Evolutionary conservation across 2,888 invertebrate genomes (phyloP).

Genomic region (Chesias legatella): DNA sequence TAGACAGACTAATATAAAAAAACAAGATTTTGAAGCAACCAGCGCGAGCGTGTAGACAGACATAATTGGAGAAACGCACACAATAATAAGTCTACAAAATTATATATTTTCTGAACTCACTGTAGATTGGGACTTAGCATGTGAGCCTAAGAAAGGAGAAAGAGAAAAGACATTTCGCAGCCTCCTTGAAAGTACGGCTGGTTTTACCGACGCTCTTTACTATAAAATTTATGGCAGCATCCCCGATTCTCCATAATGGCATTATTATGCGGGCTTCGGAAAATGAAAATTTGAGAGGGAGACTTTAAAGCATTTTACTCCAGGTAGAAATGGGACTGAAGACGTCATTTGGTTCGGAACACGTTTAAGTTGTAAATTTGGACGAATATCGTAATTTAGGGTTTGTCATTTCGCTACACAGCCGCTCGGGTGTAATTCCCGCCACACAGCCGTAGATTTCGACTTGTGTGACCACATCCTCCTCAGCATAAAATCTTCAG

Average conservation of each 20-base stretch:
- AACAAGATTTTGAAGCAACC: neutral
- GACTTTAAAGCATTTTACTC: constrained; percentile 25
- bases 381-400: neutral
- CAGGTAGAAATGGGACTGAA: constrained; percentile 10
- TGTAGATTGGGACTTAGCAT: constrained; percentile 22
- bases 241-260: constrained; percentile 45
- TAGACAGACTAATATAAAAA: no score
- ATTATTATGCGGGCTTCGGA: constrained; percentile 43
- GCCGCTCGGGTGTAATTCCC: constrained; percentile 1
- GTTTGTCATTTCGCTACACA: constrained; percentile 2
- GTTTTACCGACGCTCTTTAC: constrained; percentile 41
- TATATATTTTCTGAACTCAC: constrained; percentile 21
- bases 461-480: neutral
- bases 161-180: constrained; percentile 24
- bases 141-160: constrained; percentile 22
- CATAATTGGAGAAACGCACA: neutral
- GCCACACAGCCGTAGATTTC: neutral
- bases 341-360: constrained; percentile 4
- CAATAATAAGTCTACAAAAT: constrained; percentile 9
- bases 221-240: constrained; percentile 46
- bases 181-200: constrained; percentile 30
- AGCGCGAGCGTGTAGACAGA: neutral
- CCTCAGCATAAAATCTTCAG: constrained; percentile 1
- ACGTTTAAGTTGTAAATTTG: constrained; percentile 1
- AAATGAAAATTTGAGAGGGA: constrained; percentile 44